These are phyloP conservation scores for Scolopax bukidnonensis DNA, from an alignment of 2,797 vertebrate genomes.

Conservation along the genomic window DNA sequence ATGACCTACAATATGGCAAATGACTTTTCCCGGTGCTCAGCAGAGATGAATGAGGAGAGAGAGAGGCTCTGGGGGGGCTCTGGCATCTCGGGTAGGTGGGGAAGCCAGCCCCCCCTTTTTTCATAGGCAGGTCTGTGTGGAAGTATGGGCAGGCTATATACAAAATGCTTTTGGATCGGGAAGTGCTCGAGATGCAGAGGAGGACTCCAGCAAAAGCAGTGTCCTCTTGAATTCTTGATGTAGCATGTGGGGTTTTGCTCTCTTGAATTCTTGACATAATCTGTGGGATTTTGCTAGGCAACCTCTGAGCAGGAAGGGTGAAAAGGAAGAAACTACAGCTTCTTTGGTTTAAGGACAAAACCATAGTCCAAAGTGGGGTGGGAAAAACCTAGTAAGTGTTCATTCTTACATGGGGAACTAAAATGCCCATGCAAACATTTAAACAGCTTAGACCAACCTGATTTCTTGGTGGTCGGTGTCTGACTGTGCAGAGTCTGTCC, in stretches of 20 bases:
- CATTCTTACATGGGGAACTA: background rate
- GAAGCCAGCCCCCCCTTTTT: background rate
- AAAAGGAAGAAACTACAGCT: background rate
- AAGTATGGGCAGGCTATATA: background rate
- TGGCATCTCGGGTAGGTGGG: background rate
- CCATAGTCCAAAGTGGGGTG: background rate
- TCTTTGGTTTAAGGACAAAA: background rate
- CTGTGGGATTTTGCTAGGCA: background rate
- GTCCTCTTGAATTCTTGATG: background rate
- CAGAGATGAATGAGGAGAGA: background rate
- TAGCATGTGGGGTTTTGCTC: background rate
- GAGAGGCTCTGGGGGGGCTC: background rate
- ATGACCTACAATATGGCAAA: background rate
- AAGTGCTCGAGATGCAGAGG: background rate
- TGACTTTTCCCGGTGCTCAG: background rate
- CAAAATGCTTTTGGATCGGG: background rate
- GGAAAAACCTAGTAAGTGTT: background rate
- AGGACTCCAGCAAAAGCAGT: background rate
- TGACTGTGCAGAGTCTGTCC: background rate
- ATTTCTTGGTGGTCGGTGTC: background rate
- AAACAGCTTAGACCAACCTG: background rate
- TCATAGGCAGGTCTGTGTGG: fast-evolving
- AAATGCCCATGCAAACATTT: background rate
- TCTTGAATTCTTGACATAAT: background rate
- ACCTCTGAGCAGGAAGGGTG: background rate